These are phyloP conservation scores for Entomyzon cyanotis DNA, from an alignment of 2,113 vertebrate species.

Conservation along the genomic window DNA sequence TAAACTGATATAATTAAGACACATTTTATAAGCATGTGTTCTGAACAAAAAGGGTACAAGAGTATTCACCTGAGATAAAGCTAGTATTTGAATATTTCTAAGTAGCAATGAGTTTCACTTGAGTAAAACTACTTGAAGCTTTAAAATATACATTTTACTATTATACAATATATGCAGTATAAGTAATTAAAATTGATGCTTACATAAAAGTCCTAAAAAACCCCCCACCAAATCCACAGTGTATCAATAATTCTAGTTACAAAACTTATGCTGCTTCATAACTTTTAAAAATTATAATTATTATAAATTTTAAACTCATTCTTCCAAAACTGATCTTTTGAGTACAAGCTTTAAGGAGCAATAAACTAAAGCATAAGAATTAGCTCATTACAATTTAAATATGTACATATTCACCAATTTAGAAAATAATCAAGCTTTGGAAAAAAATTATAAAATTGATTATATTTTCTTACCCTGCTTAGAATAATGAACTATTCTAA, in stretches of 20 bases:
- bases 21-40: slow-evolving; percentile 58
- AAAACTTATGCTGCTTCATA: slow-evolving; percentile 74
- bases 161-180: slow-evolving; percentile 80
- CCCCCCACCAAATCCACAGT: slow-evolving; percentile 58
- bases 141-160: slow-evolving; percentile 79
- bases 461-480: background rate
- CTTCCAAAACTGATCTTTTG: background rate
- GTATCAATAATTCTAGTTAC: slow-evolving; percentile 75
- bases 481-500: background rate
- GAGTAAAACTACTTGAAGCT: slow-evolving; percentile 71
- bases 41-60: slow-evolving; percentile 73
- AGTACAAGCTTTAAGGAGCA: background rate
- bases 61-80: slow-evolving; percentile 83
- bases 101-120: slow-evolving; percentile 75
- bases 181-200: slow-evolving; percentile 76
- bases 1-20: slow-evolving; percentile 59
- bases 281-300: slow-evolving; percentile 72
- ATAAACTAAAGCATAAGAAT: background rate
- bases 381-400: background rate
- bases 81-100: slow-evolving; percentile 77
- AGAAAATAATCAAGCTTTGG: background rate
- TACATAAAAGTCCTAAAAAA: slow-evolving; percentile 67
- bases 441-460: background rate
- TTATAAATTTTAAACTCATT: slow-evolving; percentile 63
- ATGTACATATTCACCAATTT: background rate